Conservation (phyloP, 1,140 invertebrate species). For the Mercenaria mercenaria region DNA sequence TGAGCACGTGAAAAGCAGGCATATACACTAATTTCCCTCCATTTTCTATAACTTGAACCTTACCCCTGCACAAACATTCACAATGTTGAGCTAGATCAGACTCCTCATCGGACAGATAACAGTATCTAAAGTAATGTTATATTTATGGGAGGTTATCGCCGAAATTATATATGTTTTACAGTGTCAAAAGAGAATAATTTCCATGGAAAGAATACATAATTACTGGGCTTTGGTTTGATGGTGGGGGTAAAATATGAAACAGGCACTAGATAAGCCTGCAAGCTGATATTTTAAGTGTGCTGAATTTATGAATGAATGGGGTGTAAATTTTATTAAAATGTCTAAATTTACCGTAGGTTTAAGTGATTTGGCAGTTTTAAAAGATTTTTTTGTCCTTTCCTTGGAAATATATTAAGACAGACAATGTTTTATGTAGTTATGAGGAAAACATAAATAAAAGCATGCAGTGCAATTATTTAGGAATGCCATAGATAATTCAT, state of each 20-base stretch:
- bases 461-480: neutral
- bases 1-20: neutral
- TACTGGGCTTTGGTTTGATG: neutral
- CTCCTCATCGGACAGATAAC: slow-evolving; percentile 22
- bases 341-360: neutral
- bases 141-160: slow-evolving; percentile 62
- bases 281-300: slow-evolving; percentile 41
- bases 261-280: slow-evolving; percentile 23
- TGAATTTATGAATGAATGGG: slow-evolving; percentile 50
- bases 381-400: neutral
- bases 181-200: slow-evolving; percentile 57
- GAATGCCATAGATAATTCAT: neutral
- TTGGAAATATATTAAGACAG: neutral
- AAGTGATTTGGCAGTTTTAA: neutral
- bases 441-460: neutral
- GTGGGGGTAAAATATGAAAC: slow-evolving; percentile 41
- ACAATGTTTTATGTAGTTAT: neutral
- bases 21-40: neutral
- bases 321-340: slow-evolving; percentile 31
- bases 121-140: slow-evolving; percentile 59
- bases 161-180: slow-evolving; percentile 61
- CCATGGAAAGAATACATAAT: slow-evolving; percentile 33
- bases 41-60: neutral
- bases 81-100: slow-evolving; percentile 49
- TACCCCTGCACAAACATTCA: neutral